Base-by-base conservation (phyloP, 2,113 vertebrate species). In the Coptodon bakossiorum region DNA sequence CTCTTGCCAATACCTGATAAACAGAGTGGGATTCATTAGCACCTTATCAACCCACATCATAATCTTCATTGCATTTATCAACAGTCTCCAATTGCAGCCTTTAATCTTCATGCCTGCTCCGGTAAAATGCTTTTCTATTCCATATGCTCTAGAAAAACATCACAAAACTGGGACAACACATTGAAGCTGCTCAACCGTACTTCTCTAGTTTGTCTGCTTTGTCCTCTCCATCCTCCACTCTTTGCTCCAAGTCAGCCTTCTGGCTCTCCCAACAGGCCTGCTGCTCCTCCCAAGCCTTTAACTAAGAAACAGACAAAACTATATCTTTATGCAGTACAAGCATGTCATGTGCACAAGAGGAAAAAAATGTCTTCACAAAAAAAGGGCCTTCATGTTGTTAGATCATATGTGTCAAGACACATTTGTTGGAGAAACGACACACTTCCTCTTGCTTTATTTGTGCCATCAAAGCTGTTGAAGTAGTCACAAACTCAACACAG, bases 191-290 rank as follows among this genome's bases (percentile, higher is more conserved):
- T 8, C 43, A 9, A 19, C 11, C 36, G 0, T 94, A 96, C 80
- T 96, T 97, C 85, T 98, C 98, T 84, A 98, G 90, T 92, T 98
- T 98, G 17, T 97, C 96, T 76, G 97, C 97, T 88, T 97, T 98
- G 89, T 98, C 97, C 84, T 96, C 97, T 93, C 93, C 97, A 83
- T 98, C 97, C 5, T 97, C 97, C 45, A 96, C 95, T 79, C 95
- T 97, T 90, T 97, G 96, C 92, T 97, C 97, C 89, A 98, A 94
- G 85, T 97, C 95, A 3, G 91, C 91, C 88, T 92, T 96, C 91
- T 93, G 96, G 81, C 88, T 94, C 92, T 97, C 96, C 97, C 97
- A 98, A 76, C 92, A 93, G 3, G 81, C 88, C 84, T 96, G 96
- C 90, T 96, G 96, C 48, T 94, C 94, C 95, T 97, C 96, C 71